These are phyloP conservation scores for Nannospalax galili DNA, from an alignment of 2,113 vertebrate genomes.

Conservation along the genomic window DNA sequence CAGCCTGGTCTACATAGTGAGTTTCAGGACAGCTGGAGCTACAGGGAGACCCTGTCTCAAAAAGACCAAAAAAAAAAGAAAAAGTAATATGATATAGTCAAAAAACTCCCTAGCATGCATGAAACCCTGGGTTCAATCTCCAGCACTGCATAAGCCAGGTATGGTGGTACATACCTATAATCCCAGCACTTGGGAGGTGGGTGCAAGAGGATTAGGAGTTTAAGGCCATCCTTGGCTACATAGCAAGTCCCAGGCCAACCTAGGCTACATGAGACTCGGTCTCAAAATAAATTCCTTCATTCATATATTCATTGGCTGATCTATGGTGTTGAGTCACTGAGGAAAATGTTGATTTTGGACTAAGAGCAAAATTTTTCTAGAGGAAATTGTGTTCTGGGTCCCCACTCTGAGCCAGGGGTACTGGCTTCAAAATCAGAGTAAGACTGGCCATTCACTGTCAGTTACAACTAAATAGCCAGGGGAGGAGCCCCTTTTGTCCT, in stretches of 20 bases:
- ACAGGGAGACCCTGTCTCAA: too few species aligned
- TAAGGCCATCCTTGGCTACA: neutral
- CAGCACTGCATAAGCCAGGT: neutral
- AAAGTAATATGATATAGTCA: conserved; percentile 42
- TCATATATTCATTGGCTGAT: neutral
- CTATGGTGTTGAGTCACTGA: neutral
- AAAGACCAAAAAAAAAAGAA: too few species aligned
- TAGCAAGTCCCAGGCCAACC: neutral
- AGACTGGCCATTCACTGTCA: too few species aligned
- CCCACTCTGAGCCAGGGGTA: neutral
- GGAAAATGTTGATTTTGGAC: conserved; percentile 10
- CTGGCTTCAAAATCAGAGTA: conserved; percentile 19
- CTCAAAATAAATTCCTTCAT: conserved; percentile 23
- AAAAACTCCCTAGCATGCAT: conserved; percentile 20
- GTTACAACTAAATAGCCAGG: too few species aligned
- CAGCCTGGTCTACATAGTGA: too few species aligned
- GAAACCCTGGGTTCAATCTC: neutral
- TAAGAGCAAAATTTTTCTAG: neutral
- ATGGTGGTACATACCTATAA: neutral
- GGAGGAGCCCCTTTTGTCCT: neutral
- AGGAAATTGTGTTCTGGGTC: neutral
- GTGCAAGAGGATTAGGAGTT: neutral
- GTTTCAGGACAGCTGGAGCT: too few species aligned
- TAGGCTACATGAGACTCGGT: neutral
- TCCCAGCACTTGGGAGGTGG: too few species aligned